phyloP scores from a whole-genome alignment of 2,888 invertebrate species.

The Megalurothrips usitatus region DNA sequence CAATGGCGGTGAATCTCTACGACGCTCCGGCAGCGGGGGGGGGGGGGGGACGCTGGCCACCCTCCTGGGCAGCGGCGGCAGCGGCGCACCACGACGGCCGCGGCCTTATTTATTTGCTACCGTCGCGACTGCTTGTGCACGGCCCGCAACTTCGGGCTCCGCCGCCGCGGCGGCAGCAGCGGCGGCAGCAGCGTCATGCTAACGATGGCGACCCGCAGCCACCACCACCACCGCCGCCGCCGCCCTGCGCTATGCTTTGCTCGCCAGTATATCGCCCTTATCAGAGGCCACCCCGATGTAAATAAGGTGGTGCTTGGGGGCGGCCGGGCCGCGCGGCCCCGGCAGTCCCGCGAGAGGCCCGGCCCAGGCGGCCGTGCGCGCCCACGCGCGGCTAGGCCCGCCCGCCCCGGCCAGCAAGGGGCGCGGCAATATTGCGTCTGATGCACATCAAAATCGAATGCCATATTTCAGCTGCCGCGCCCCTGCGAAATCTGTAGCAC shows the following conservation, averaged over 20 bases:
- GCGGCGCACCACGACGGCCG: neutral
- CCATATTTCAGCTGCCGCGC: neutral
- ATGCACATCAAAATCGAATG: conserved; percentile 18
- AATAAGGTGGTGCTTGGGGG: neutral
- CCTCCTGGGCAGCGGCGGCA: no score
- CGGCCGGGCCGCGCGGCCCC: no score
- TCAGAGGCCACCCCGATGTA: neutral
- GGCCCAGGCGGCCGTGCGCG: no score
- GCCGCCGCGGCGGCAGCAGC: neutral
- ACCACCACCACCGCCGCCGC: neutral
- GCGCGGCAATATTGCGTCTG: neutral
- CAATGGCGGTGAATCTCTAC: neutral
- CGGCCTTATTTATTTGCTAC: conserved; percentile 7
- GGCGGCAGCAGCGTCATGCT: no score
- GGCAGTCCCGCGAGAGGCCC: no score
- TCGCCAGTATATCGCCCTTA: conserved; percentile 18
- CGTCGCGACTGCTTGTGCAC: no score
- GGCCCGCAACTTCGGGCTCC: no score
- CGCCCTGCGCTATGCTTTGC: neutral
- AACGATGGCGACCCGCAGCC: neutral
- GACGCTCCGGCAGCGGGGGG: neutral
- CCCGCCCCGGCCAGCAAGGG: neutral
- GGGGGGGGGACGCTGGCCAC: no score
- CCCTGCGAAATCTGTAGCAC: neutral
- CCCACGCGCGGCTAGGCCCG: no score